Percentiles rank a stretch among this genome's conserved stretches.
phyloP scores from a whole-genome alignment of 2,888 invertebrate species.

The Carcina quercana region DNA sequence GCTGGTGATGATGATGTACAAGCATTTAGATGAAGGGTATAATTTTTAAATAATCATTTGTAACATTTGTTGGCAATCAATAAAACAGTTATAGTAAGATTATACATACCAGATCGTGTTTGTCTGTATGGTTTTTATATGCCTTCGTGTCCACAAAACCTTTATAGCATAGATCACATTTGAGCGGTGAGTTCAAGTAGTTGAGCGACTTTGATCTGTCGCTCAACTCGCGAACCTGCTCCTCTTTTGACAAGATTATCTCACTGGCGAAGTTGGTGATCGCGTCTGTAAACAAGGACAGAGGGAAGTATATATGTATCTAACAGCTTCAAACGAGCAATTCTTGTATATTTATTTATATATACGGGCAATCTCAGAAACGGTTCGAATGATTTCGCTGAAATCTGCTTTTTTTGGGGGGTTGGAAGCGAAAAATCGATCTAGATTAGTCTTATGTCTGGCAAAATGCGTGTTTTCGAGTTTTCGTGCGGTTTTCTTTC shows the following conservation, averaged over 20 bases:
- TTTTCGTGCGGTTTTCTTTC: too few species aligned
- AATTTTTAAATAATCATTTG: too few species aligned
- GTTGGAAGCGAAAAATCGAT: background rate
- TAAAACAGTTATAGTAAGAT: background rate
- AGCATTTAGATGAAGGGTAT: too few species aligned
- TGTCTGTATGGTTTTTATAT: constrained; percentile 42
- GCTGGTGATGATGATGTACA: too few species aligned
- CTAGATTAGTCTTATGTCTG: background rate
- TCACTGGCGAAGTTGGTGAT: constrained; percentile 7
- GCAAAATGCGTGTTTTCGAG: too few species aligned
- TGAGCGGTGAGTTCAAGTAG: constrained; percentile 45
- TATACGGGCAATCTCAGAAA: background rate
- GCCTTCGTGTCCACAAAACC: constrained; percentile 44
- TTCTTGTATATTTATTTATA: background rate
- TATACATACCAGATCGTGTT: constrained; percentile 44
- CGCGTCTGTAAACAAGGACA: background rate
- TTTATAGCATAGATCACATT: constrained; percentile 45
- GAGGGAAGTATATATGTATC: background rate
- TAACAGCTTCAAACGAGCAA: background rate
- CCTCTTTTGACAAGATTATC: constrained; percentile 32
- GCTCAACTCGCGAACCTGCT: constrained; percentile 34
- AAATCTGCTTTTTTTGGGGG: background rate
- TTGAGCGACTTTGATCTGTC: constrained; percentile 35
- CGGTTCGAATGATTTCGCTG: background rate
- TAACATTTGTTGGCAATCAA: too few species aligned